phyloP scores from a whole-genome alignment of 2,113 vertebrate species.

The Acrocephalus kingi region DNA sequence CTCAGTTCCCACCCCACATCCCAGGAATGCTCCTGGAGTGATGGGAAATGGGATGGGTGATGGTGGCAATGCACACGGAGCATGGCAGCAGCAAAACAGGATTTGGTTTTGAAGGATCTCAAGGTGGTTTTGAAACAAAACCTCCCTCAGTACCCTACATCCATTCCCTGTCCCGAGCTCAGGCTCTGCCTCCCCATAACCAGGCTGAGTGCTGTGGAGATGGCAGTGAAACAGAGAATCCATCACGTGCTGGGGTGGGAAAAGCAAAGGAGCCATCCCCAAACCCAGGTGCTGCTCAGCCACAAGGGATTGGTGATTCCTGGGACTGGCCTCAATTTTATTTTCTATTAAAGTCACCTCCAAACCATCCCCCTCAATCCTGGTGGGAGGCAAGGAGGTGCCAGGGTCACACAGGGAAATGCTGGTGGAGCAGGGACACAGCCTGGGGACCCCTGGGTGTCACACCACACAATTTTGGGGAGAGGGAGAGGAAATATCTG shows the following conservation, averaged over 20 bases:
- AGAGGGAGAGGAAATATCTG: neutral
- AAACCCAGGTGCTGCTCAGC: neutral
- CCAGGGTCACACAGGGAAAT: neutral
- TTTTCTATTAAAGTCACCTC: accelerated
- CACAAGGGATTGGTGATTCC: accelerated
- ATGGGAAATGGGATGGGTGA: neutral
- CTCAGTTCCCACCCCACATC: neutral
- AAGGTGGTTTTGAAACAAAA: neutral
- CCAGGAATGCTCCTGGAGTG: neutral
- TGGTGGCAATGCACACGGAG: accelerated
- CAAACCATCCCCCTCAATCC: neutral
- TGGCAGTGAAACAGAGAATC: neutral
- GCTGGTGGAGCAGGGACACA: neutral
- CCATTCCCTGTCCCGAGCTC: accelerated
- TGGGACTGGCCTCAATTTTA: accelerated
- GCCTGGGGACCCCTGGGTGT: neutral
- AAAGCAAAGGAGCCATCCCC: neutral
- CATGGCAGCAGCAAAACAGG: neutral
- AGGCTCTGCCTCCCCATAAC: neutral
- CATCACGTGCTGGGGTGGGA: accelerated
- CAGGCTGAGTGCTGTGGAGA: neutral
- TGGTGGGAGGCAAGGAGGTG: too few species aligned
- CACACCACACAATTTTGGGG: neutral
- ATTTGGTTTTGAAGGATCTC: neutral
- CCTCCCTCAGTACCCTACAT: neutral